Conservation (phyloP, 2,797 vertebrate species). For the Macropodus opercularis region DNA sequence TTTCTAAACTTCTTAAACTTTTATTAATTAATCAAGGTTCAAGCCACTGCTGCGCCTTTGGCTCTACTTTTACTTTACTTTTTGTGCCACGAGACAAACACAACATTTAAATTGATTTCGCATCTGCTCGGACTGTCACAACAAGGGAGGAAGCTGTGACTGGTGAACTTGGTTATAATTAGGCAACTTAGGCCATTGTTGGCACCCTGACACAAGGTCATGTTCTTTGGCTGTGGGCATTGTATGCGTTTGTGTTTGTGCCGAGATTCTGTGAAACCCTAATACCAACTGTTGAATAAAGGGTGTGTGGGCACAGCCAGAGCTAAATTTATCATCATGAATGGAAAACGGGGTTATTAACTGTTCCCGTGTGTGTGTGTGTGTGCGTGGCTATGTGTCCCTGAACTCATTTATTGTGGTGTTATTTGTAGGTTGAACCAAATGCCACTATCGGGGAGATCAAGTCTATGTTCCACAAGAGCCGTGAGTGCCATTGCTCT, state of each 20-base stretch:
- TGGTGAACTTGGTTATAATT: conserved; percentile 39
- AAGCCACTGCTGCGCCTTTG: too few relatives aligned
- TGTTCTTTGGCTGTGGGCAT: conserved; percentile 19
- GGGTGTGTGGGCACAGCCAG: conserved; percentile 46
- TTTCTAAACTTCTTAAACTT: too few relatives aligned
- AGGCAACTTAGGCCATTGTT: conserved; percentile 9
- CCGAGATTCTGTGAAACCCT: conserved; percentile 42
- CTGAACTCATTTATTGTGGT: conserved; percentile 45
- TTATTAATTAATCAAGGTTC: too few relatives aligned
- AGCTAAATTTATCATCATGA: conserved; percentile 76
- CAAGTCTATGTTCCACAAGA: conserved; percentile 94
- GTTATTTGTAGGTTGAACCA: conserved; percentile 89
- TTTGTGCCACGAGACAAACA: too few relatives aligned
- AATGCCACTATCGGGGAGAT: conserved; percentile 94
- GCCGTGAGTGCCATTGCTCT: conserved; percentile 83
- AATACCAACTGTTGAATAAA: conserved; percentile 73
- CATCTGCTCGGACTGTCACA: too few relatives aligned
- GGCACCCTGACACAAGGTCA: conserved; percentile 43
- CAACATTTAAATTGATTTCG: too few relatives aligned
- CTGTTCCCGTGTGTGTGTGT: conserved; percentile 24
- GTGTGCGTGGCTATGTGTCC: background rate
- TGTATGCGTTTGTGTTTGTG: background rate
- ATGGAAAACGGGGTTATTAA: conserved; percentile 57
- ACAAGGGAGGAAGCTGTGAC: background rate
- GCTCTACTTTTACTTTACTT: too few relatives aligned